A percentile compares a stretch with the other conserved stretches of the same genome.
phyloP scores from a whole-genome alignment of 2,797 vertebrate genomes.

The Clamator glandarius region DNA sequence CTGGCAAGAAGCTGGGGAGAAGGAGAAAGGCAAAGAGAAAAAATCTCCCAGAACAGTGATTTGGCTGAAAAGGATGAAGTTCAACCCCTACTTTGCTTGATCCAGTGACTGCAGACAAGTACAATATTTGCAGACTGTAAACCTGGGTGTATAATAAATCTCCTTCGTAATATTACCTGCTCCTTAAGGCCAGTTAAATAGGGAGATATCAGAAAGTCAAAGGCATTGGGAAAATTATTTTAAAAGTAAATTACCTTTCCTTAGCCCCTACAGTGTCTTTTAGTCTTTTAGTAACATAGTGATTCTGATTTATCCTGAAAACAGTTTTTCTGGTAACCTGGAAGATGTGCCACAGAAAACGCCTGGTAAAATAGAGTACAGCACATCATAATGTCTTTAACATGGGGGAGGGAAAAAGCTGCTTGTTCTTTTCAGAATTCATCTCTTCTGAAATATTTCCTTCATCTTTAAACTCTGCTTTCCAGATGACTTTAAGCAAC shows the following conservation, averaged over 20 bases:
- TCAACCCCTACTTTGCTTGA: not conserved
- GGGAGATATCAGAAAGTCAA: not conserved
- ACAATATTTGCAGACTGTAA: not conserved
- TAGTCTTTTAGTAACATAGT: not conserved
- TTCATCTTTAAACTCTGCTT: conserved; percentile 64
- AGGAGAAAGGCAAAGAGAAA: not conserved
- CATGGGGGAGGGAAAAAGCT: not conserved
- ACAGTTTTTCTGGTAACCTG: not conserved
- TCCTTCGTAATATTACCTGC: not conserved
- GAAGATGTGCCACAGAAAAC: not conserved
- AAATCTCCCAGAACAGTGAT: not conserved
- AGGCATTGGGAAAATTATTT: not conserved
- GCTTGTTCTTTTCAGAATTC: conserved; percentile 16
- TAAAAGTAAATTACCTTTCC: not conserved
- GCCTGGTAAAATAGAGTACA: not conserved
- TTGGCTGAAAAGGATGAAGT: not conserved
- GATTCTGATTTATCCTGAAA: not conserved
- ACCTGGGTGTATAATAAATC: not conserved
- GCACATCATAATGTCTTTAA: not conserved
- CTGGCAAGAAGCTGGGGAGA: not conserved
- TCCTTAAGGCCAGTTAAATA: not conserved
- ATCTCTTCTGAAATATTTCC: conserved; percentile 49
- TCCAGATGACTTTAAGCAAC: conserved; percentile 73
- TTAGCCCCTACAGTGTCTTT: not conserved
- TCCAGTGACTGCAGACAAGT: not conserved